Percentiles rank a stretch among this genome's conserved stretches.
These are phyloP conservation scores for Drosophila neonasuta DNA, from an alignment of 2,888 invertebrate species.

Conservation along the genomic window DNA sequence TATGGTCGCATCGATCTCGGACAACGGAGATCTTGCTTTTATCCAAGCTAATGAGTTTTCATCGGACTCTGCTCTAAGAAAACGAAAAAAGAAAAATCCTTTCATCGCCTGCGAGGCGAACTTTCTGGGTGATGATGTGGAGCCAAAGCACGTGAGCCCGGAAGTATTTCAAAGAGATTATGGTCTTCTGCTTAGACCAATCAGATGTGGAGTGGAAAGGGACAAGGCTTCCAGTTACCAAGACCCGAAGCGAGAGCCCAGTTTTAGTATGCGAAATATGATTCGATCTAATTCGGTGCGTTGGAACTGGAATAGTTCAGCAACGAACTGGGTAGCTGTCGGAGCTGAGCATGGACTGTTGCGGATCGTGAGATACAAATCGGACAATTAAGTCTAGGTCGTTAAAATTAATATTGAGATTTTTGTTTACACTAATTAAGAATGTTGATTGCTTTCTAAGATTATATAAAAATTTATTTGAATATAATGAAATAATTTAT, in stretches of 20 bases:
- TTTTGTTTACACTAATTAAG: conserved; percentile 8
- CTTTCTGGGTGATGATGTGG: conserved; percentile 44
- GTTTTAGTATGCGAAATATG: conserved; percentile 51
- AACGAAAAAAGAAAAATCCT: conserved; percentile 36
- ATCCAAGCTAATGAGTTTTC: conserved; percentile 61
- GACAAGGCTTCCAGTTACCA: conserved; percentile 13
- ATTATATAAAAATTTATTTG: conserved; percentile 17
- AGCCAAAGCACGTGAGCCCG: conserved; percentile 16
- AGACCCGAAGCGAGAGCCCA: conserved; percentile 50
- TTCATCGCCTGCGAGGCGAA: conserved; percentile 64
- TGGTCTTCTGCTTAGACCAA: conserved; percentile 73
- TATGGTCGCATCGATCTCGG: conserved; percentile 55
- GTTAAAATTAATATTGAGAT: conserved; percentile 25
- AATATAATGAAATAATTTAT: conserved; percentile 43
- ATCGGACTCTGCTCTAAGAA: conserved; percentile 45
- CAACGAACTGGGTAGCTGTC: conserved; percentile 68
- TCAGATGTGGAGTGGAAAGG: conserved; percentile 41
- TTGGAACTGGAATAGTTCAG: conserved; percentile 76
- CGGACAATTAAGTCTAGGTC: conserved; percentile 35
- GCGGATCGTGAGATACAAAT: conserved; percentile 65
- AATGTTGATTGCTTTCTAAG: conserved; percentile 21
- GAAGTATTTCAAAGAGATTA: conserved; percentile 69
- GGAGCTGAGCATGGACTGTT: conserved; percentile 81
- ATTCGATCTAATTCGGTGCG: conserved; percentile 74
- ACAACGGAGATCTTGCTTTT: conserved; percentile 77